A percentile compares a stretch with the other conserved stretches of the same genome.
Evolutionary conservation across 2,797 vertebrate species (phyloP).

Genomic region (Mus caroli): DNA sequence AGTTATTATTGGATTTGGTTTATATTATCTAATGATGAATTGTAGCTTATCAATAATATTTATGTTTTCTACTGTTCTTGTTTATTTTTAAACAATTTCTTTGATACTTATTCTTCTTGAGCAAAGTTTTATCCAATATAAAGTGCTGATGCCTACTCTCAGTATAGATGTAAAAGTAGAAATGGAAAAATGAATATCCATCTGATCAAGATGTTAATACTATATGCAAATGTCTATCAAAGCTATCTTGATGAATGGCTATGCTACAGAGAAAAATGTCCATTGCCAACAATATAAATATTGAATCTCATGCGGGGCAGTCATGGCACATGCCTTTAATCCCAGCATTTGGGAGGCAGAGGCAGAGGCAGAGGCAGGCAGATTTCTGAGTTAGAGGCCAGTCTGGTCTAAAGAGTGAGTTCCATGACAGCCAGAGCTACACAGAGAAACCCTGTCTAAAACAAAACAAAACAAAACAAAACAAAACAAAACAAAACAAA

Average conservation of each 20-base stretch:
- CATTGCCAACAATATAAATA: too few species aligned
- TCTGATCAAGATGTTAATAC: neutral
- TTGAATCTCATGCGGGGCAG: neutral
- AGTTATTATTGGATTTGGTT: neutral
- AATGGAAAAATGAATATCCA: neutral
- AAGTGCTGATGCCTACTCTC: neutral
- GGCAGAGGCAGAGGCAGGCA: too few species aligned
- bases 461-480: too few species aligned
- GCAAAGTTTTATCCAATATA: neutral
- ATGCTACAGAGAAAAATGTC: neutral
- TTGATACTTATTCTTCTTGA: neutral
- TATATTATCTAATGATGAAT: constrained; percentile 14
- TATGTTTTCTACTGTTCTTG: neutral
- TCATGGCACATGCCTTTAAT: too few species aligned
- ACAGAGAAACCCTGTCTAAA: too few species aligned
- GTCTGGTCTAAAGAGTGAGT: too few species aligned
- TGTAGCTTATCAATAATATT: neutral
- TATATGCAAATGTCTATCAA: neutral
- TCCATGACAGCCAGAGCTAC: too few species aligned
- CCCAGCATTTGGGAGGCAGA: too few species aligned
- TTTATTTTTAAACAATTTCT: neutral
- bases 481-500: too few species aligned
- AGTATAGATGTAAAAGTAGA: neutral
- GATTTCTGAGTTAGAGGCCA: too few species aligned
- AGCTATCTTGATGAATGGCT: neutral